Base-by-base conservation (phyloP, 2,888 invertebrate species). In the Dendrolimus houi region DNA sequence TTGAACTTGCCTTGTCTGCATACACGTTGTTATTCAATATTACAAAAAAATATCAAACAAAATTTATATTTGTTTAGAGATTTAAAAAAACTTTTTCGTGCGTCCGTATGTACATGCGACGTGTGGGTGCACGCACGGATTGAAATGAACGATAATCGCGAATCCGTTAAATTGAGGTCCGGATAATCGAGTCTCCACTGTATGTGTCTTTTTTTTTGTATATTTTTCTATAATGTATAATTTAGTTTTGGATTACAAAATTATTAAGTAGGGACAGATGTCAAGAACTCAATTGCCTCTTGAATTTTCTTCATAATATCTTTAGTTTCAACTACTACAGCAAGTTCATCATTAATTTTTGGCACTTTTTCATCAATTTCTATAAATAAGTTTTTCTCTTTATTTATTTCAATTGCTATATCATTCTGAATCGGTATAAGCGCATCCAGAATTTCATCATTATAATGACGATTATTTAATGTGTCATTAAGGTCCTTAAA, bases 401-500 rank as follows among this genome's bases (percentile, higher is more conserved):
- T 53, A 47, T 62, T 55, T 13, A 68, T 59, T 9, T 63, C 55
- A 13, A 59, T 29, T 8, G 29, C 57, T 57, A 78, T 55, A n/a
- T 68, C 56, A 17, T 63, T 52, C 58, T 71, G 64, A 40, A 72
- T 57, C 8, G 69, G 64, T 56, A 66, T 29, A 9, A 76, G 52
- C n/a, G 64, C 53, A 6, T n/a, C 13, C 54, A 73, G 41, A 42
- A 62, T 62, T 3, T 54, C 13, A 9, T 64, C 55, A 13, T 68
- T 57, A 13, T 63, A 12, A 47, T 64, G 55, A 52, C 60, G 56
- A 56, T 72, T 59, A 54, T 64, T 53, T 2, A 80, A 54, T 40
- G 55, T 47, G 40, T 63, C 14, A 17, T 69, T 64, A 9, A 77
- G 47, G 14, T 63, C 59, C 12, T 66, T 55, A 60, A 75, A 75